Evolutionary conservation across 2,888 invertebrate species (phyloP).

Genomic region (Cabera pusaria): DNA sequence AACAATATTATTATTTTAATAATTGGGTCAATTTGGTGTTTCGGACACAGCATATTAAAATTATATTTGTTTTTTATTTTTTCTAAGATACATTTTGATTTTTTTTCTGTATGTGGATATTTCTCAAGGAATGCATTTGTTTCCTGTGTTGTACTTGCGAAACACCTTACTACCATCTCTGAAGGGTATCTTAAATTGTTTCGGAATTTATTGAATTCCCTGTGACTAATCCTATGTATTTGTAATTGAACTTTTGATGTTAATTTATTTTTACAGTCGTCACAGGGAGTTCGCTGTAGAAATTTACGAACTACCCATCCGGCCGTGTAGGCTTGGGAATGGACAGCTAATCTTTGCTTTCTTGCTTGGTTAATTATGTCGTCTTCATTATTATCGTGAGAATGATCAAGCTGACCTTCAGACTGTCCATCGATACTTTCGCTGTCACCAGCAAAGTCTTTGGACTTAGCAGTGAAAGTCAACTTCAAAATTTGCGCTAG

Average conservation of each 20-base stretch:
- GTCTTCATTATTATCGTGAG: conserved; percentile 1
- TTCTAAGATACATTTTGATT: too few species aligned
- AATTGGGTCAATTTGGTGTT: too few species aligned
- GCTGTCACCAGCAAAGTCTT: too few species aligned
- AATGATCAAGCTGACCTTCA: conserved; percentile 3
- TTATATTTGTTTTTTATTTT: too few species aligned
- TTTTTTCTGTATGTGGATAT: conserved; percentile 2
- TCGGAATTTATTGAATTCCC: conserved; percentile 23
- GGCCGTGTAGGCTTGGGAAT: conserved; percentile 33
- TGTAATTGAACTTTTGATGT: not conserved
- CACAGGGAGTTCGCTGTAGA: too few species aligned
- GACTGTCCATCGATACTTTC: not conserved
- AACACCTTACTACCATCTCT: conserved; percentile 25
- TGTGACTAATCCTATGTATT: conserved; percentile 10
- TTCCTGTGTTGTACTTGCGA: conserved; percentile 21
- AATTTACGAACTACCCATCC: conserved; percentile 24
- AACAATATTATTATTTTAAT: too few species aligned
- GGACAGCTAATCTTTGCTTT: conserved; percentile 28
- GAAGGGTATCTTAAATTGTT: conserved; percentile 7
- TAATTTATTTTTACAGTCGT: too few species aligned
- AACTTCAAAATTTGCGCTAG: not conserved
- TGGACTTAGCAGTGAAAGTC: too few species aligned
- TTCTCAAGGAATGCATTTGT: conserved; percentile 30
- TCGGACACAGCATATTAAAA: too few species aligned
- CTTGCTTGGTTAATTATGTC: conserved; percentile 11